Base-by-base conservation (phyloP, 2,113 vertebrate genomes). In the Phrynosoma blainvillii region DNA sequence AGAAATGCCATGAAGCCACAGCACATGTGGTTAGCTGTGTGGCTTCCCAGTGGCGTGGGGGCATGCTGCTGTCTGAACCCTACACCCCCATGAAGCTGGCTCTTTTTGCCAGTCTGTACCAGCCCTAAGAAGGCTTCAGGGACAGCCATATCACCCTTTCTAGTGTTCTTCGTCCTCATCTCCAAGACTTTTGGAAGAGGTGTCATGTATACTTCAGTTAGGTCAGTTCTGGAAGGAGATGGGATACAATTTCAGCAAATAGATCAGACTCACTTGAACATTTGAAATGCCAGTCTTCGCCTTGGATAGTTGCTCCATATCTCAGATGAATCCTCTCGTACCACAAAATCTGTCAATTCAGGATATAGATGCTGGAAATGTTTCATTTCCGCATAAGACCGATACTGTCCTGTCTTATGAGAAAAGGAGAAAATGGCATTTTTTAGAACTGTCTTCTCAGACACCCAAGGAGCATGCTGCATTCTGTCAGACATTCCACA, bases 331-430 rank as follows among this genome's bases (percentile, higher is more conserved):
- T 95, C 85, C 30, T 94, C 96, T 92, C 96, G 95, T 12, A 93
- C 56, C 84, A 96, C 95, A 93, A 96, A 93, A 82, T 97, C 92
- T 75, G 91, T 90, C 32, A 82, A 79, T 40, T 95, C 95, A 1
- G 96, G 96, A 83, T 97, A 95, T 84, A 89, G 95, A 84, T 94
- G 96, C 66, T 96, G 89, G 78, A 97, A 95, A 68, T 68, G 94
- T 83, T 96, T 96, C 85, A 97, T 89, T 10, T 96, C 93, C 54
- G 96, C 93, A 9, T 94, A 93, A 30, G 89, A 93, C 47, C 97
- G 89, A 79, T 94, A 90, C 87, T 93, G 94, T 71, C 94, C 94
- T 77, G 96, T 96, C 96, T 97, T 93, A 40, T 93, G 0, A 56
- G 84, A 79, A 89, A 8, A 81, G 87, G 89, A 81, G 75, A 86